A percentile compares a stretch with the other conserved stretches of the same genome.
phyloP scores from a whole-genome alignment of 1,140 invertebrate species.

The Tetranychus urticae region DNA sequence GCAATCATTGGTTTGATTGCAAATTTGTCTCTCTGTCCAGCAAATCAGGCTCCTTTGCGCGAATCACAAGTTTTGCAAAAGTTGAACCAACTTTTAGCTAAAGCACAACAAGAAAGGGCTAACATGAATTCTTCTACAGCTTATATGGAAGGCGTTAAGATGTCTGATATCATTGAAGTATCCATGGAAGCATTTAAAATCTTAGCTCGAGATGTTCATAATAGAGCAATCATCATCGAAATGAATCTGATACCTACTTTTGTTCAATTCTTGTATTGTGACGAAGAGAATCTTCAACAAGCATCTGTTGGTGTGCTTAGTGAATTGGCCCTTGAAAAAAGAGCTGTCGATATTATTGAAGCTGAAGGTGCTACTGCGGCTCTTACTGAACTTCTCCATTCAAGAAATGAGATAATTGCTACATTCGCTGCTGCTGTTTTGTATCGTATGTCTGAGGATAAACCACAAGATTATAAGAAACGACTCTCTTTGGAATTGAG shows the following conservation, averaged over 20 bases:
- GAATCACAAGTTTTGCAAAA: conserved; percentile 84
- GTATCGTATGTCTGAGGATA: conserved; percentile 94
- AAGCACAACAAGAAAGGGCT: conserved; percentile 38
- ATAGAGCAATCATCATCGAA: conserved; percentile 66
- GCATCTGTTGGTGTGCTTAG: conserved; percentile 87
- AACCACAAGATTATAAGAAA: conserved; percentile 93
- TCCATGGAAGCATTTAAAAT: conserved; percentile 91
- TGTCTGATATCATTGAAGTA: conserved; percentile 96
- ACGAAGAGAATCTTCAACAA: conserved; percentile 90
- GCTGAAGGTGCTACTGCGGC: conserved; percentile 86
- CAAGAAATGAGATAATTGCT: conserved; percentile 69
- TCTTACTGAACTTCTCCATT: conserved; percentile 79
- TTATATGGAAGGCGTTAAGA: conserved; percentile 83
- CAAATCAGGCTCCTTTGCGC: conserved; percentile 76
- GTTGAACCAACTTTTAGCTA: conserved; percentile 66
- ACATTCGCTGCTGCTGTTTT: conserved; percentile 90
- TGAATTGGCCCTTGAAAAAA: conserved; percentile 36
- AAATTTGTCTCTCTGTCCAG: conserved; percentile 81
- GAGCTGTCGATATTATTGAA: conserved; percentile 81
- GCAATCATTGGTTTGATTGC: conserved; percentile 84
- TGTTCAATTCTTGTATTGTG: conserved; percentile 77
- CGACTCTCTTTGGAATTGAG: conserved; percentile 81
- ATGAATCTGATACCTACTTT: conserved; percentile 85
- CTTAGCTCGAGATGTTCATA: conserved; percentile 72
- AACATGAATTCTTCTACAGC: conserved; percentile 19